phyloP scores from a whole-genome alignment of 2,113 vertebrate genomes.

The Indri indri region DNA sequence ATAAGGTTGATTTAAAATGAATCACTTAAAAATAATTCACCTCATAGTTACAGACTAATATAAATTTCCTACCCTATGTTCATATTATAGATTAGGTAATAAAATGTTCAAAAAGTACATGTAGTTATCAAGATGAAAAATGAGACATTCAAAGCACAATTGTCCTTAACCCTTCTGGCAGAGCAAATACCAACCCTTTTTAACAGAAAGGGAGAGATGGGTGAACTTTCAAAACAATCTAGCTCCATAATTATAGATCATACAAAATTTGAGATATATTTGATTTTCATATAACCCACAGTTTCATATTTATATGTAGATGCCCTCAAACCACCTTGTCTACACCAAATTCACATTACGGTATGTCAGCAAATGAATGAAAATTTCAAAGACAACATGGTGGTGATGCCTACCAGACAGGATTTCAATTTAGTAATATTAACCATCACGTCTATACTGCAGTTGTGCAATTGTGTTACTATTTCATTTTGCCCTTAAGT shows the following conservation, averaged over 20 bases:
- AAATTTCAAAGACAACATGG: neutral
- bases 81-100: slow-evolving; percentile 5
- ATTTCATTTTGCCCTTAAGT: slow-evolving; percentile 54
- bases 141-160: neutral
- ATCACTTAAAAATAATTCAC: slow-evolving; percentile 39
- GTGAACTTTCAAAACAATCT: slow-evolving; percentile 36
- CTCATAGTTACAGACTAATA: slow-evolving; percentile 24
- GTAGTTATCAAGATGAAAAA: slow-evolving; percentile 55
- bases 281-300: slow-evolving; percentile 14
- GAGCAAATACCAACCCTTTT: slow-evolving; percentile 27
- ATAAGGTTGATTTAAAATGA: slow-evolving; percentile 6
- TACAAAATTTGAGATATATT: slow-evolving; percentile 27
- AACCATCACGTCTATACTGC: neutral
- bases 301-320: slow-evolving; percentile 5
- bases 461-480: neutral
- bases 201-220: neutral
- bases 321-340: neutral
- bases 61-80: neutral
- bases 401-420: neutral
- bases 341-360: neutral
- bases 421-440: slow-evolving; percentile 25
- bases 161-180: neutral
- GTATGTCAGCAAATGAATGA: slow-evolving; percentile 12
- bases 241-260: neutral
- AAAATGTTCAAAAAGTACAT: slow-evolving; percentile 48